Base-by-base conservation (phyloP, 2,888 invertebrate genomes). In the Platycheirus rosarum region DNA sequence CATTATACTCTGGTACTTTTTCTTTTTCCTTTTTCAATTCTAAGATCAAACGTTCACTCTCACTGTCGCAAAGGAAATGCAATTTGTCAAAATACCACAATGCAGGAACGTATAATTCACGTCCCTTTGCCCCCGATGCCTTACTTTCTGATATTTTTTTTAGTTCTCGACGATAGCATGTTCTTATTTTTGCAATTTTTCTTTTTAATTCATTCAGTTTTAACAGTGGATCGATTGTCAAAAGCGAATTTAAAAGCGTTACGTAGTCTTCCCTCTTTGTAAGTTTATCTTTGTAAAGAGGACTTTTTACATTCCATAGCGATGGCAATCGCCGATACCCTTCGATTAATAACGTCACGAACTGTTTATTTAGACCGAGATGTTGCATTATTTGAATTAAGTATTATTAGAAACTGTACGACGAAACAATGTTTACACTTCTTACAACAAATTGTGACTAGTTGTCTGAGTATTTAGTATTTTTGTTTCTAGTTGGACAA, bases 91-190 rank as follows among this genome's bases (percentile, higher is more conserved):
- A 48, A 13, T 48, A 48, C 48, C 23, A 48, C n/a, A 48, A 23
- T 13, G 48, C 23, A 7, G 48, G 48, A 23, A 23, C 23, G 13
- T 23, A 48, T n/a, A 48, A n/a, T 0, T 48, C 23, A 1, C n/a
- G n/a, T 2, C 48, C 48, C 0, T 20, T 20, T 1, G 48, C 23
- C 6, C 48, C 48, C 5, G 48, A 23, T 23, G 20, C 23, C 0
- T 23, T 23, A 48, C 48, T 48, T 23, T 48, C 48, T n/a, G 48
- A 7, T 48, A 48, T 3, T 23, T 48, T 48, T 48, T 23, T 48
- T 1, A 23, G 1, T 8, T 48, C 48, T 20, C 48, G 23, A 13
- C 48, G 48, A 13, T 48, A 48, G 48, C 23, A 48, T 6, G 48
- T 23, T 48, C 48, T 23, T 13, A 48, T 23, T n/a, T 23, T 48